phyloP scores from a whole-genome alignment of 2,888 invertebrate genomes.

The Helobdella robusta region DNA sequence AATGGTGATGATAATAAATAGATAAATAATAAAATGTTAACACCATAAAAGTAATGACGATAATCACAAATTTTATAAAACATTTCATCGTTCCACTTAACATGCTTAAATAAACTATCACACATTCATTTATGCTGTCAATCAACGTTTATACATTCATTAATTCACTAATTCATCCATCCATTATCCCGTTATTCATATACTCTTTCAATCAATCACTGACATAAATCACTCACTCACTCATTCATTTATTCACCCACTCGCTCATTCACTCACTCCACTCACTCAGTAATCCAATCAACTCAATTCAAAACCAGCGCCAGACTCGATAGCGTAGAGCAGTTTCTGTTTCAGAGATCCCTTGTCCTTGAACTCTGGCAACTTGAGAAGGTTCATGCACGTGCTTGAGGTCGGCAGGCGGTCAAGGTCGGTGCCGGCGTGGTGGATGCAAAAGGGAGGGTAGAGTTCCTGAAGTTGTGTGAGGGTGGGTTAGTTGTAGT shows the following conservation, averaged over 20 bases:
- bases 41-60: background rate
- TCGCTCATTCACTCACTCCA: background rate
- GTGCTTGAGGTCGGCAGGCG: slow-evolving; percentile 92
- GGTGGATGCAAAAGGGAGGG: slow-evolving; percentile 91
- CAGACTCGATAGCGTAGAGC: slow-evolving; percentile 83
- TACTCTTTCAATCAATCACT: background rate
- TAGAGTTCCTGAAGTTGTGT: slow-evolving; percentile 80
- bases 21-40: background rate
- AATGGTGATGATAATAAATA: background rate
- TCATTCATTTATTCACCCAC: background rate
- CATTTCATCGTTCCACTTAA: no score
- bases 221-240: background rate
- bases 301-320: slow-evolving; percentile 83
- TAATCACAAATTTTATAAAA: background rate
- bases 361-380: slow-evolving; percentile 77
- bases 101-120: no score
- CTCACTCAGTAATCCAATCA: slow-evolving; percentile 36
- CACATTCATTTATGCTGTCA: no score
- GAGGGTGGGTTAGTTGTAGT: no score
- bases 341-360: slow-evolving; percentile 70
- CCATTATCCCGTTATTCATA: background rate
- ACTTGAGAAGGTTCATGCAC: slow-evolving; percentile 91
- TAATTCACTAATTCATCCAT: background rate
- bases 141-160: no score
- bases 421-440: slow-evolving; percentile 68